A percentile compares a stretch with the other conserved stretches of the same genome.
Evolutionary conservation across 2,113 vertebrate genomes (phyloP).

Genomic region (Hepsetus odoe): DNA sequence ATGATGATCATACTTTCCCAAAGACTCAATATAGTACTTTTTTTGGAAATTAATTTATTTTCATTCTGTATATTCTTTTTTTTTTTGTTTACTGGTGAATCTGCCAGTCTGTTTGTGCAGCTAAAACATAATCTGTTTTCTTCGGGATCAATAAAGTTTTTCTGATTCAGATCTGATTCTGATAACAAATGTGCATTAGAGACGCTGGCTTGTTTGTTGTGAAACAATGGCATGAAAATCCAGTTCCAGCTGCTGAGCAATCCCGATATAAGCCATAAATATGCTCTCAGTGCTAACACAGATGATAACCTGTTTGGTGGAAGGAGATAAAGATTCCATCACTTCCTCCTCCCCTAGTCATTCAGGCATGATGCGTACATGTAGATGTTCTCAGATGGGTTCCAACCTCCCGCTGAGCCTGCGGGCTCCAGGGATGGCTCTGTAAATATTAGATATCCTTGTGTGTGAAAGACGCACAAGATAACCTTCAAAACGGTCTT

Average conservation of each 20-base stretch:
- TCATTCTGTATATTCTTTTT: too few relatives aligned
- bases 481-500: constrained; percentile 78
- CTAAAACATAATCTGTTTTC: too few relatives aligned
- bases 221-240: constrained; percentile 45
- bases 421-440: constrained; percentile 66
- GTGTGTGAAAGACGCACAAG: constrained; percentile 73
- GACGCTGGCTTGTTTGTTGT: constrained; percentile 55
- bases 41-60: too few relatives aligned
- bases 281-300: constrained; percentile 51
- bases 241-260: constrained; percentile 55
- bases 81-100: too few relatives aligned
- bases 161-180: too few relatives aligned
- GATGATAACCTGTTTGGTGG: constrained; percentile 72
- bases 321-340: constrained; percentile 70
- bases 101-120: too few relatives aligned
- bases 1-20: too few relatives aligned
- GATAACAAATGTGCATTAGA: constrained; percentile 55
- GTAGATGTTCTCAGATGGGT: constrained; percentile 68
- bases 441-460: constrained; percentile 77
- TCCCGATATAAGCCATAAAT: constrained; percentile 65
- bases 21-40: too few relatives aligned
- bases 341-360: constrained; percentile 69
- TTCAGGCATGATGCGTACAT: constrained; percentile 72
- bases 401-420: constrained; percentile 69
- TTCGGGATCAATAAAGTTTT: too few relatives aligned